Evolutionary conservation across 2,888 invertebrate species (phyloP).

Genomic region (Tribolium freemani): DNA sequence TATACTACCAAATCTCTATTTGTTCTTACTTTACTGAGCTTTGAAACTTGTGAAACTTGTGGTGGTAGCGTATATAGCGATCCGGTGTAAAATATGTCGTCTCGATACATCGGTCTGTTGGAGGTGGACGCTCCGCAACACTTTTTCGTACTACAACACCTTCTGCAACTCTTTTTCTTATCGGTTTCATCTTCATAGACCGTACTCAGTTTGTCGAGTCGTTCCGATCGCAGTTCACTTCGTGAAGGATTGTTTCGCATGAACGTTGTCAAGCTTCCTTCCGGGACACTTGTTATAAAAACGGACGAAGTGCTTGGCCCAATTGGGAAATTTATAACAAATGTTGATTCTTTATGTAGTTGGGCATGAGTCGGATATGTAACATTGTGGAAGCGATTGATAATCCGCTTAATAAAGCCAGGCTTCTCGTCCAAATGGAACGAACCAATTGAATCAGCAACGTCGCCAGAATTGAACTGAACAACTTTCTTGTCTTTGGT

Average conservation of each 20-base stretch:
- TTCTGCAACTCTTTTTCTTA: conserved; percentile 4
- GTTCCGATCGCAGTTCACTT: background rate
- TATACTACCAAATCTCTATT: background rate
- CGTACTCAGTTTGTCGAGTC: conserved; percentile 41
- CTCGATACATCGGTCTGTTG: conserved; percentile 74
- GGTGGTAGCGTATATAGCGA: conserved; percentile 51
- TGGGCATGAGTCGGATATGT: conserved; percentile 49
- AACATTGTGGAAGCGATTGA: conserved; percentile 47
- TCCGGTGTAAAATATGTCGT: conserved; percentile 79
- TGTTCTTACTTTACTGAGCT: background rate
- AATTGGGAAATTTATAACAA: background rate
- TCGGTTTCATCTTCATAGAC: conserved; percentile 45
- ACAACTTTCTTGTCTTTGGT: conserved; percentile 38
- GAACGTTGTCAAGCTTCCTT: conserved; percentile 4
- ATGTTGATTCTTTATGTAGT: conserved; percentile 6
- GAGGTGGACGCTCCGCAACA: conserved; percentile 44
- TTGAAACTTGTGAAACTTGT: conserved; percentile 11
- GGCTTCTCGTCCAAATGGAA: conserved; percentile 32
- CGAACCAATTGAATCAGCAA: conserved; percentile 39
- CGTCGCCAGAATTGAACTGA: background rate
- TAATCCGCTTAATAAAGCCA: conserved; percentile 28
- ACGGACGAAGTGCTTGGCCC: conserved; percentile 13
- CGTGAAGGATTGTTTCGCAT: background rate
- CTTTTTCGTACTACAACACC: background rate
- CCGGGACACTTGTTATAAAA: conserved; percentile 8